Conservation (phyloP, 2,113 vertebrate species). For the Hyperopisus bebe region DNA sequence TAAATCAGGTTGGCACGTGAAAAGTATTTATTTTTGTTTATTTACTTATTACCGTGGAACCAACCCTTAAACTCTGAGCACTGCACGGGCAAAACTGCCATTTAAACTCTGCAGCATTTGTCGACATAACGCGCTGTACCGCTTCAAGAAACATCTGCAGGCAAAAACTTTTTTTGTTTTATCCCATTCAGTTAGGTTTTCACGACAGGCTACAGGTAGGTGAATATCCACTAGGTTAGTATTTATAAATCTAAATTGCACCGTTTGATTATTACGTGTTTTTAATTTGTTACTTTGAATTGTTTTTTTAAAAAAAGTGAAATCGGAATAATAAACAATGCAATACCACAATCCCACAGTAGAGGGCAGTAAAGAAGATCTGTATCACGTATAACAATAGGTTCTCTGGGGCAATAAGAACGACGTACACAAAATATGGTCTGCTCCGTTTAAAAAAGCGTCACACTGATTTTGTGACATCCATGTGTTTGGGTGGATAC, state of each 20-base stretch:
- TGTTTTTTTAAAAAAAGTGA: background rate
- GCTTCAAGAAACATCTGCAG: background rate
- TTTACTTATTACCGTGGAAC: constrained; percentile 26
- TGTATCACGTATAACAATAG: background rate
- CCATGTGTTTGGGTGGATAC: background rate
- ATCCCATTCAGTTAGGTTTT: background rate
- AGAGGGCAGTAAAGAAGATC: background rate
- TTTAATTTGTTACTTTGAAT: background rate
- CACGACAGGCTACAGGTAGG: background rate
- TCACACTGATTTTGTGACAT: background rate
- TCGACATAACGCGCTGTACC: background rate
- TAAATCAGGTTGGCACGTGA: constrained; percentile 71
- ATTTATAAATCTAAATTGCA: background rate
- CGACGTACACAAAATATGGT: background rate
- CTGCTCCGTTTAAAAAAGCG: background rate
- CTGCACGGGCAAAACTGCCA: constrained; percentile 37
- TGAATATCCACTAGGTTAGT: background rate
- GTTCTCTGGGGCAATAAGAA: background rate
- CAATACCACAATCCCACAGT: background rate
- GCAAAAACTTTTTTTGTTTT: background rate
- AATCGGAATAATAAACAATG: background rate
- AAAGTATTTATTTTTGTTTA: constrained; percentile 42
- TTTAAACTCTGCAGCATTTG: constrained; percentile 27
- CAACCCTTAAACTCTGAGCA: constrained; percentile 32
- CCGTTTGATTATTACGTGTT: background rate